These are phyloP conservation scores for Athripsodes cinereus DNA, from an alignment of 2,888 invertebrate genomes.

Conservation along the genomic window DNA sequence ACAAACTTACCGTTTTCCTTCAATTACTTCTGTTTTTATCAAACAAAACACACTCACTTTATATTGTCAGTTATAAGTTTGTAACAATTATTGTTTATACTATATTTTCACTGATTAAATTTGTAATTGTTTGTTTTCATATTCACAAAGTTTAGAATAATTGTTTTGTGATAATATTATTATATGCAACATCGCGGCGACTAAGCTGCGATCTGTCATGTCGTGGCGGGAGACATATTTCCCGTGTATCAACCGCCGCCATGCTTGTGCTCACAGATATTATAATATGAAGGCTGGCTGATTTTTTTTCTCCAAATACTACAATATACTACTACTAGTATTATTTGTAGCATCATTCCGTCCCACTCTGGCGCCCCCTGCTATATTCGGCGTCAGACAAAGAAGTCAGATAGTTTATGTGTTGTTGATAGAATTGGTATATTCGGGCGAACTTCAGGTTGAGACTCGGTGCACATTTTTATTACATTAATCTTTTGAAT, in stretches of 20 bases:
- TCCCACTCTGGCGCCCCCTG: constrained; percentile 44
- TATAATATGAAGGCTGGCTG: constrained; percentile 36
- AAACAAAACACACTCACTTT: too few species aligned
- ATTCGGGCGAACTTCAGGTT: constrained; percentile 27
- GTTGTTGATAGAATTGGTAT: constrained; percentile 53
- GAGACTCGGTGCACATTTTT: constrained; percentile 28
- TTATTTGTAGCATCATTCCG: constrained; percentile 53
- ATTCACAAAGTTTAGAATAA: too few species aligned
- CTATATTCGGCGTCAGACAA: constrained; percentile 48
- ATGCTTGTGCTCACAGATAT: constrained; percentile 27
- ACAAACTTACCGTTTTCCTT: too few species aligned
- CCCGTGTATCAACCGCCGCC: constrained; percentile 22
- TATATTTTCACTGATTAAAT: too few species aligned
- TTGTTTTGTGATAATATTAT: too few species aligned
- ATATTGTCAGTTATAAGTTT: too few species aligned
- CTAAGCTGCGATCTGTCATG: constrained; percentile 15
- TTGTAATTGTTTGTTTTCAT: too few species aligned
- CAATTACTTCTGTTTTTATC: too few species aligned
- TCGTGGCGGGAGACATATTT: constrained; percentile 12
- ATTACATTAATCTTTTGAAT: constrained; percentile 28
- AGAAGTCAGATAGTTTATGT: constrained; percentile 54
- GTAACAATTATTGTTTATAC: too few species aligned
- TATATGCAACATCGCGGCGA: too few species aligned
- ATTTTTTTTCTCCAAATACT: constrained; percentile 51
- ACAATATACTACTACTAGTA: too few species aligned